Evolutionary conservation across 2,113 vertebrate genomes (phyloP).

Genomic region (Sphaerodactylus townsendi): DNA sequence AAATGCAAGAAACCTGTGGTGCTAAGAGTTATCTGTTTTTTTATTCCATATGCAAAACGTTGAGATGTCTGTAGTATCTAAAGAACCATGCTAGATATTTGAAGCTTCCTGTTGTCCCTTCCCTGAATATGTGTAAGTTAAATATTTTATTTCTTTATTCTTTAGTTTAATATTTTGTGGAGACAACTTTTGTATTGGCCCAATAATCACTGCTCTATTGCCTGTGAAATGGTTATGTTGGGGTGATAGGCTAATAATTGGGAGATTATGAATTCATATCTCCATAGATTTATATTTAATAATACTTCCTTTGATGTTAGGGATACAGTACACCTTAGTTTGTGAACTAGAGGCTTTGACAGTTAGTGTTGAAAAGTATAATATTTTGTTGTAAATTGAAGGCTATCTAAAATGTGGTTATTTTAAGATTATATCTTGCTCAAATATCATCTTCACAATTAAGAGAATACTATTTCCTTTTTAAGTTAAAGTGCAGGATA

Average conservation of each 20-base stretch:
- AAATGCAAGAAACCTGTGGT: constrained; percentile 5
- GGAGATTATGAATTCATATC: neutral
- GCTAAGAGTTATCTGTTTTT: constrained; percentile 11
- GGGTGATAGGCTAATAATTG: neutral
- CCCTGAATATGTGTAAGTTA: constrained; percentile 57
- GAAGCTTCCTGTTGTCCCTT: constrained; percentile 2
- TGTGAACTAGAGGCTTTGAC: neutral
- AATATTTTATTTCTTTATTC: neutral
- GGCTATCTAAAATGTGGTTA: neutral
- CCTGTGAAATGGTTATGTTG: neutral
- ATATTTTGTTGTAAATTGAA: neutral
- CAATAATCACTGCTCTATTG: neutral
- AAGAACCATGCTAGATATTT: neutral
- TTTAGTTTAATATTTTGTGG: constrained; percentile 21
- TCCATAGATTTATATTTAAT: neutral
- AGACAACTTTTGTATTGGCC: neutral
- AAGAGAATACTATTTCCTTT: neutral
- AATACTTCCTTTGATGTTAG: neutral
- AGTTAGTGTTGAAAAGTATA: neutral
- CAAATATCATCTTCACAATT: neutral
- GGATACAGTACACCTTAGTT: neutral
- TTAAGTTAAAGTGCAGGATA: constrained; percentile 8
- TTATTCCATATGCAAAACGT: neutral
- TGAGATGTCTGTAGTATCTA: constrained; percentile 21
- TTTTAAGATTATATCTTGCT: neutral